phyloP scores from a whole-genome alignment of 2,113 vertebrate species.

The Speoplatyrhinus poulsoni region DNA sequence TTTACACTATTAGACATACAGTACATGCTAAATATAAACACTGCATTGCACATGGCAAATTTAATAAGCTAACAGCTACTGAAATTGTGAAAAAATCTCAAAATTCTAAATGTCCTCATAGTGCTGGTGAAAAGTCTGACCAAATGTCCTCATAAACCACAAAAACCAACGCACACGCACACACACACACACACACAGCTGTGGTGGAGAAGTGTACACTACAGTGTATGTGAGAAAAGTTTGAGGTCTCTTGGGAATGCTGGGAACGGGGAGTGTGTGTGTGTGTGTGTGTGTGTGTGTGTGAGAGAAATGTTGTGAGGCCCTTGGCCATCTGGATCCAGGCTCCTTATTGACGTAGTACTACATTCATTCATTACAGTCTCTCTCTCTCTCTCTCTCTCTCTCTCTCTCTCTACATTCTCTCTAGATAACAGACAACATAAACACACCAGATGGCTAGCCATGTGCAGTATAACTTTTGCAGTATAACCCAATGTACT shows the following conservation, averaged over 20 bases:
- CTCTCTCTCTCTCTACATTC: slow-evolving; percentile 2
- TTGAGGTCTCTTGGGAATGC: slow-evolving; percentile 36
- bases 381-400: slow-evolving; percentile 34
- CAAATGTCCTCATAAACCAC: background rate
- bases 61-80: slow-evolving; percentile 15
- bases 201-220: slow-evolving; percentile 38
- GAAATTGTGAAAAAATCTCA: no score
- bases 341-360: slow-evolving; percentile 26
- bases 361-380: slow-evolving; percentile 26
- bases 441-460: no score
- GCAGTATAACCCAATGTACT: no score
- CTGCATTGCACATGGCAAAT: no score
- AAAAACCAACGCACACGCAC: slow-evolving; percentile 7
- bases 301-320: background rate
- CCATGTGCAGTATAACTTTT: no score
- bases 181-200: slow-evolving; percentile 38
- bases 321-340: slow-evolving; percentile 44
- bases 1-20: no score
- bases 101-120: background rate
- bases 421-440: no score
- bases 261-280: slow-evolving; percentile 34
- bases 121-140: no score
- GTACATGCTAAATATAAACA: no score
- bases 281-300: slow-evolving; percentile 4
- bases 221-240: slow-evolving; percentile 32